Evolutionary conservation across 2,797 vertebrate genomes (phyloP).

Genomic region (Channallabes apus): DNA sequence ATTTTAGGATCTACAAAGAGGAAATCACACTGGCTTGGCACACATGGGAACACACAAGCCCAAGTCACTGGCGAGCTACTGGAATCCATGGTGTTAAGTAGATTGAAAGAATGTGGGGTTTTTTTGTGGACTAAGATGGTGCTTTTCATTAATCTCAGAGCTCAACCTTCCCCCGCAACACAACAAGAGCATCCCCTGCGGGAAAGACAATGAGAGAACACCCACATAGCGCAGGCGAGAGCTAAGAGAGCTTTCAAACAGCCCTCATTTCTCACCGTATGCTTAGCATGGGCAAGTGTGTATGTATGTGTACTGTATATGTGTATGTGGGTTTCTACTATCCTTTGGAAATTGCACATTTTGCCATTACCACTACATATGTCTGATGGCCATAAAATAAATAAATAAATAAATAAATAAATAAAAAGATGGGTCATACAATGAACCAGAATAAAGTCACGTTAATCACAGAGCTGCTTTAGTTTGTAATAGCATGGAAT

Average conservation of each 20-base stretch:
- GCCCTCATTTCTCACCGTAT: conserved; percentile 60
- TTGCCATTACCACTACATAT: not conserved
- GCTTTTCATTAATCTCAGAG: conserved; percentile 79
- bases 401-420: not conserved
- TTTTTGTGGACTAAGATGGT: conserved; percentile 72
- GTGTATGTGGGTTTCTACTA: conserved; percentile 42
- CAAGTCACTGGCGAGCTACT: conserved; percentile 71
- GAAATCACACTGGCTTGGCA: conserved; percentile 69
- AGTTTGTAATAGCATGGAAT: too few species aligned
- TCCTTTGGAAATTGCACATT: conserved; percentile 41
- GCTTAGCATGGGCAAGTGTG: conserved; percentile 55
- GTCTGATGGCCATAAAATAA: conserved; percentile 35
- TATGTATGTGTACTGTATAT: conserved; percentile 9
- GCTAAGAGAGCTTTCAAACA: conserved; percentile 67
- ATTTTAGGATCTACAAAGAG: conserved; percentile 64
- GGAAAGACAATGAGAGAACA: conserved; percentile 72
- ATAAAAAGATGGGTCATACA: conserved; percentile 6
- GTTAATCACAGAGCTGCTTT: conserved; percentile 39
- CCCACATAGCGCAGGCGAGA: conserved; percentile 70
- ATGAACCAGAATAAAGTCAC: conserved; percentile 25
- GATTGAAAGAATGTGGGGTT: conserved; percentile 74
- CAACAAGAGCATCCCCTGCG: conserved; percentile 71
- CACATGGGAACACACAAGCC: conserved; percentile 67
- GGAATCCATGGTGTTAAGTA: conserved; percentile 74
- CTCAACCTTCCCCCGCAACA: conserved; percentile 76